Percentiles rank a stretch among this genome's conserved stretches.
These are phyloP conservation scores for Parnassius smintheus DNA, from an alignment of 2,888 invertebrate species.

Conservation along the genomic window DNA sequence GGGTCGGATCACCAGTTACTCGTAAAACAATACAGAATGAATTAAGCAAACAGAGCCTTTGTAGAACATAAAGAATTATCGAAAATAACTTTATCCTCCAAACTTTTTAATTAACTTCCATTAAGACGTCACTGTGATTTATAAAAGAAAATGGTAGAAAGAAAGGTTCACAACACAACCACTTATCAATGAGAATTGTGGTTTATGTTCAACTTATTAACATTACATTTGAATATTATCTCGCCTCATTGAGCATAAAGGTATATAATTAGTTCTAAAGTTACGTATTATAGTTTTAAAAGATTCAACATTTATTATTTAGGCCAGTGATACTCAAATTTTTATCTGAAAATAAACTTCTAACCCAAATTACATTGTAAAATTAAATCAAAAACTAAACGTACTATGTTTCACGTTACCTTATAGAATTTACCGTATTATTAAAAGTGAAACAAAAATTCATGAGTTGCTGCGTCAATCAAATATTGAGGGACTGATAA, in stretches of 20 bases:
- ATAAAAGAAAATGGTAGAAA: slow-evolving; percentile 11
- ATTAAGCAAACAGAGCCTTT: too few relatives aligned
- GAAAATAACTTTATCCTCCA: background rate
- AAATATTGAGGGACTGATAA: too few relatives aligned
- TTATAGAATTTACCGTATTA: too few relatives aligned
- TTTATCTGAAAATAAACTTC: background rate
- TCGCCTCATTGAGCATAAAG: slow-evolving; percentile 13
- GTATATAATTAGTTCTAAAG: slow-evolving; percentile 18
- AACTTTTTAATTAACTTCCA: slow-evolving; percentile 12
- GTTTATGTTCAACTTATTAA: slow-evolving; percentile 17
- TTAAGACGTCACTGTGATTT: slow-evolving; percentile 19
- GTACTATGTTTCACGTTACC: too few relatives aligned
- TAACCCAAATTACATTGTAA: too few relatives aligned
- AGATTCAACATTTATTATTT: slow-evolving; percentile 7
- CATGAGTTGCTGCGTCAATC: too few relatives aligned
- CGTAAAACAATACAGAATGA: background rate
- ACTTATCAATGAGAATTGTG: slow-evolving; percentile 15
- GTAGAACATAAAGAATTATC: slow-evolving; percentile 3
- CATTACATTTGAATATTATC: slow-evolving; percentile 25
- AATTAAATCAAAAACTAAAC: too few relatives aligned
- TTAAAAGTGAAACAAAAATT: too few relatives aligned
- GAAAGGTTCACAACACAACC: background rate
- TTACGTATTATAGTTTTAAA: slow-evolving; percentile 5
- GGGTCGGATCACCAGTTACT: too few relatives aligned
- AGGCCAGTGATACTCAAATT: slow-evolving; percentile 16